Evolutionary conservation across 2,888 invertebrate genomes (phyloP).

Genomic region (Standfussiana lucernea): DNA sequence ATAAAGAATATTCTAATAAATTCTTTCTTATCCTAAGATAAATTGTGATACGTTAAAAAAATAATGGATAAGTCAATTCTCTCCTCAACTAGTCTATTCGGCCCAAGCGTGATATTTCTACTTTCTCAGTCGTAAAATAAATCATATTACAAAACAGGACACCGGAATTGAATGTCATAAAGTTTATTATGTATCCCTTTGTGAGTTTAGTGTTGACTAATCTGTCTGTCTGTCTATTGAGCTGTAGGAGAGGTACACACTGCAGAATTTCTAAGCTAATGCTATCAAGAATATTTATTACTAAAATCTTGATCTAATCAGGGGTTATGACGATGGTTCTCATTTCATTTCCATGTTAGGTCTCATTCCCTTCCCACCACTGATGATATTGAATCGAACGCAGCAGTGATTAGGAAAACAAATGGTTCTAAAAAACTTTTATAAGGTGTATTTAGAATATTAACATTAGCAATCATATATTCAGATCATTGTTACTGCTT

Average conservation of each 20-base stretch:
- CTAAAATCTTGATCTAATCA: not conserved
- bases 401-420: not conserved
- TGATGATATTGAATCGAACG: not conserved
- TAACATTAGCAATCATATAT: not conserved
- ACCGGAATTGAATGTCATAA: conserved; percentile 66
- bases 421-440: not conserved
- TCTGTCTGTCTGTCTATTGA: conserved; percentile 35
- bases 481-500: too few species aligned
- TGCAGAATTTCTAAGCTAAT: not conserved
- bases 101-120: conserved; percentile 45
- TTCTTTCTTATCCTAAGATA: not conserved
- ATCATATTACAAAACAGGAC: conserved; percentile 67
- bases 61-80: conserved; percentile 13
- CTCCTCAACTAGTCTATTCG: conserved; percentile 20
- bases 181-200: conserved; percentile 65
- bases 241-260: not conserved
- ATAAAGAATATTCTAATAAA: too few species aligned
- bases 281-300: not conserved
- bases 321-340: not conserved
- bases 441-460: conserved; percentile 19
- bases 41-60: conserved; percentile 17
- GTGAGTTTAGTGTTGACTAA: conserved; percentile 58
- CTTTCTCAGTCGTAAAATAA: conserved; percentile 70
- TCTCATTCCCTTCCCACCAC: not conserved
- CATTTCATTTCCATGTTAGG: not conserved